These are phyloP conservation scores for Notodonta dromedarius DNA, from an alignment of 2,888 invertebrate genomes.

Conservation along the genomic window DNA sequence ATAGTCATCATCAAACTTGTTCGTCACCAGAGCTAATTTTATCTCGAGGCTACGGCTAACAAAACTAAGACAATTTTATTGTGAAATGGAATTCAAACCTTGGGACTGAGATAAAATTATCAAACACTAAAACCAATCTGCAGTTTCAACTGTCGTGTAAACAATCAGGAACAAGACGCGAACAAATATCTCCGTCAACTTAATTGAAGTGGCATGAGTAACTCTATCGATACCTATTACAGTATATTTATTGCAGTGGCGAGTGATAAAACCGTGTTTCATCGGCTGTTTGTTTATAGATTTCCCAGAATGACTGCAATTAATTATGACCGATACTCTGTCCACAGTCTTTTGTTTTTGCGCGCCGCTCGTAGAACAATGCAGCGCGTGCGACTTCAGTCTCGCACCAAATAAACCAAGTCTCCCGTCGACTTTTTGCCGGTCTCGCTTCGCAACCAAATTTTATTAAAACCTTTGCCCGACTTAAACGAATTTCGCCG, in stretches of 20 bases:
- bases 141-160: conserved; percentile 27
- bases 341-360: conserved; percentile 70
- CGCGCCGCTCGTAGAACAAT: conserved; percentile 76
- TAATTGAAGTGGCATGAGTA: conserved; percentile 54
- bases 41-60: too few species aligned
- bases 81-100: too few species aligned
- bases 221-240: conserved; percentile 56
- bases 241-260: conserved; percentile 66
- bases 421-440: conserved; percentile 62
- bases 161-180: conserved; percentile 38
- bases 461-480: conserved; percentile 58
- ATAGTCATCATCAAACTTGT: too few species aligned
- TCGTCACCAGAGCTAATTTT: too few species aligned
- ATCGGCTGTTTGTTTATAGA: conserved; percentile 63
- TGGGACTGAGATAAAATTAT: too few species aligned
- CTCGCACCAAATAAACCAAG: conserved; percentile 66
- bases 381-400: conserved; percentile 70
- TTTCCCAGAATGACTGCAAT: conserved; percentile 77
- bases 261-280: conserved; percentile 72
- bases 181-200: conserved; percentile 49
- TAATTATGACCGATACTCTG: conserved; percentile 74
- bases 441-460: conserved; percentile 53
- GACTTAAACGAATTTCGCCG: conserved; percentile 48
- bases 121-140: conserved; percentile 18
- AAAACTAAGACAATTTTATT: too few species aligned